Evolutionary conservation across 1,140 invertebrate genomes (phyloP).

Genomic region (Drosophila rufa): DNA sequence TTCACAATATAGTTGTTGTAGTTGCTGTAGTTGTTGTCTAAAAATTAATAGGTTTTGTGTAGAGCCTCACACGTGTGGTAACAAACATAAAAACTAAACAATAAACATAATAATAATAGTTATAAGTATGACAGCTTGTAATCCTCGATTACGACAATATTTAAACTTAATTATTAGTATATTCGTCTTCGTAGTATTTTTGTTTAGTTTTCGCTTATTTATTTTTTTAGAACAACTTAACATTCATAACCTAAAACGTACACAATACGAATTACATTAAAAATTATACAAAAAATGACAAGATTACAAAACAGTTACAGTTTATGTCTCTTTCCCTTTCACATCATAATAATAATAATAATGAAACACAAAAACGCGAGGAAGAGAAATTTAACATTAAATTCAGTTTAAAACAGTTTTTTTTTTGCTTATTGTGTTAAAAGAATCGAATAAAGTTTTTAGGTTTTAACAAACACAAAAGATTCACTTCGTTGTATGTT

Average conservation of each 20-base stretch:
- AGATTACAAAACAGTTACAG: slow-evolving; percentile 57
- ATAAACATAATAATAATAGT: slow-evolving; percentile 33
- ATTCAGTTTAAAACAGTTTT: slow-evolving; percentile 36
- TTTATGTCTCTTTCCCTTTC: slow-evolving; percentile 19
- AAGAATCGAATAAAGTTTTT: slow-evolving; percentile 32
- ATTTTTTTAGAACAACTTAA: slow-evolving; percentile 27
- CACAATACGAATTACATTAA: slow-evolving; percentile 13
- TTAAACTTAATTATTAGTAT: slow-evolving; percentile 17
- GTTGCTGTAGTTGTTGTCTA: slow-evolving; percentile 5
- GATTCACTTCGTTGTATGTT: slow-evolving; percentile 48
- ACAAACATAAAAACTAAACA: slow-evolving; percentile 56
- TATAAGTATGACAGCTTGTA: slow-evolving; percentile 33
- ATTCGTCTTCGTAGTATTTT: slow-evolving; percentile 14
- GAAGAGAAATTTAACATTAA: slow-evolving; percentile 10
- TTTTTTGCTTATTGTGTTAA: slow-evolving; percentile 5
- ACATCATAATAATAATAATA: slow-evolving; percentile 6
- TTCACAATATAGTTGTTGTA: slow-evolving; percentile 38
- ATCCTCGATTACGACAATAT: slow-evolving; percentile 21
- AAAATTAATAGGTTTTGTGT: slow-evolving; percentile 39
- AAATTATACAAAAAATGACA: slow-evolving; percentile 51
- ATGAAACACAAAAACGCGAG: slow-evolving; percentile 20
- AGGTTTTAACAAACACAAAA: slow-evolving; percentile 22
- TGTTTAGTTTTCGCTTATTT: too few relatives aligned
- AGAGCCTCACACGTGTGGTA: slow-evolving; percentile 53
- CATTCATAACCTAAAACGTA: slow-evolving; percentile 32